Base-by-base conservation (phyloP, 2,888 invertebrate species). In the Mythimna ferrago region DNA sequence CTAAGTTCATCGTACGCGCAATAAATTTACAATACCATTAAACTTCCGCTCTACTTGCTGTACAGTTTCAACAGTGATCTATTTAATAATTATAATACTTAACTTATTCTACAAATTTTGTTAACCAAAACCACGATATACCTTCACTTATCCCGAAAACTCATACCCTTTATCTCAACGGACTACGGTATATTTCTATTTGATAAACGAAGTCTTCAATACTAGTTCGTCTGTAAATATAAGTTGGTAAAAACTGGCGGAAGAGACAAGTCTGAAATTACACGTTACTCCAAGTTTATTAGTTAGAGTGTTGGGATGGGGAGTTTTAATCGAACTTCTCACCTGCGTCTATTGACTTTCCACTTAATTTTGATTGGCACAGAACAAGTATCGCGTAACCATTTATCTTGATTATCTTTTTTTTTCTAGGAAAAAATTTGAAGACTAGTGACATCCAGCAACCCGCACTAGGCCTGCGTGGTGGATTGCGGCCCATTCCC, bases 241-340 rank as follows among this genome's bases (percentile, higher is more conserved):
- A 80, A 72, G 38, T 78, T 82, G 63, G 73, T 77, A 61, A 73
- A 67, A 64, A 38, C 68, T 69, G 61, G 75, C 74, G 82, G 85
- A 84, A 82, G 87, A 84, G 85, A 85, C 86, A 86, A 86, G 87
- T 78, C 82, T 82, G 80, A 84, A 84, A 85, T 86, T 89, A 88
- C 84, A 86, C 82, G 80, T 86, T 86, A 82, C 78, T 81, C 82
- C 82, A 89, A 88, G 86, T 88, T 89, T 88, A 88, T 87, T 87
- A 88, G 84, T 87, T 87, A 83, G 76, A 82, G 76, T 83, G 85
- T 85, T 76, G 76, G 61, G 73, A 58, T 76, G 73, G 76, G 56
- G 68, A 76, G 80, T 76, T 83, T 81, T 83, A 82, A 86, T 86
- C 85, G 86, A 81, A 80, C 77, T 71, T 78, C 79, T 85, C 78